phyloP scores from a whole-genome alignment of 2,113 vertebrate species.

The Dasyprocta punctata region DNA sequence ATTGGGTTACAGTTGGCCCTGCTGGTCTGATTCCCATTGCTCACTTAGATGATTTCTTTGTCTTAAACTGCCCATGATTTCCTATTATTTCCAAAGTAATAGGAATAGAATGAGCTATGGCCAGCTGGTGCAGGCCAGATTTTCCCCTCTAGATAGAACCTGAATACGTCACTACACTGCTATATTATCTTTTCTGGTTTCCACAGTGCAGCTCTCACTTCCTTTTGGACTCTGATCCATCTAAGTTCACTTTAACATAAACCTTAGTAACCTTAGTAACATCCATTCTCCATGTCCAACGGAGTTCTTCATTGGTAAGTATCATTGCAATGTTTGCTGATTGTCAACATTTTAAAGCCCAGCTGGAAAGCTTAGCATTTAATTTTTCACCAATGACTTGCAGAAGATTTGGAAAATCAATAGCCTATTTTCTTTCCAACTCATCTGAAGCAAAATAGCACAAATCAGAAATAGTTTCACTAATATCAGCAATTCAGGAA shows the following conservation, averaged over 20 bases:
- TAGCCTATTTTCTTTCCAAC: conserved; percentile 69
- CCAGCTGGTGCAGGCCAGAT: neutral
- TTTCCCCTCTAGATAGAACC: neutral
- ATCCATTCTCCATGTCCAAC: neutral
- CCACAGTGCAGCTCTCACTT: neutral
- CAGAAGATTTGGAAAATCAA: conserved; percentile 60
- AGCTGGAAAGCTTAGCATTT: conserved; percentile 30
- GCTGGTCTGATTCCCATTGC: neutral
- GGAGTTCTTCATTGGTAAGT: neutral
- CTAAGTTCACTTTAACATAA: neutral
- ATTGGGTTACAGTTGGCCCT: neutral
- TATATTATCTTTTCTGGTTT: neutral
- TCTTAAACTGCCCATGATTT: neutral
- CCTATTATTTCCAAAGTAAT: neutral
- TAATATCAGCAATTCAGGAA: conserved; percentile 1
- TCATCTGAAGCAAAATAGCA: conserved; percentile 56
- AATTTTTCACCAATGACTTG: conserved; percentile 25
- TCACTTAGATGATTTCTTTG: conserved; percentile 13
- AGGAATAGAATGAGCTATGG: neutral
- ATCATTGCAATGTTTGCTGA: neutral
- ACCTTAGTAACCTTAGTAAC: neutral
- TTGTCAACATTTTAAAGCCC: conserved; percentile 16
- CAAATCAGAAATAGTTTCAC: conserved; percentile 60
- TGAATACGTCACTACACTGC: conserved; percentile 20
- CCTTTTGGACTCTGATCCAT: neutral